Evolutionary conservation across 2,113 vertebrate species (phyloP).

Genomic region (Hippocampus comes): DNA sequence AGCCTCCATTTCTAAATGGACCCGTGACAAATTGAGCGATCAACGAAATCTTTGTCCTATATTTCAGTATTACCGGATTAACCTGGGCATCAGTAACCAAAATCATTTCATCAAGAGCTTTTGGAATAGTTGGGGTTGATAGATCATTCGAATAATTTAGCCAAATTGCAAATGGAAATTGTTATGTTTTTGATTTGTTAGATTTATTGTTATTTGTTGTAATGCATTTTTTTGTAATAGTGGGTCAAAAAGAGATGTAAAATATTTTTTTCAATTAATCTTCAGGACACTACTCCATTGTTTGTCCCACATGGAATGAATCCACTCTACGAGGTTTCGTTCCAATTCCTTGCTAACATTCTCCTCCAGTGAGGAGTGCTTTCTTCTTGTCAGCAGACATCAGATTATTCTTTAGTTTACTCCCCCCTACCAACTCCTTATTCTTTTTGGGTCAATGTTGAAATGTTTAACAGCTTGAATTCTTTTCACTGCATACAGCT

Average conservation of each 20-base stretch:
- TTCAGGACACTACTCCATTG: neutral
- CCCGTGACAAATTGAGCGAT: neutral
- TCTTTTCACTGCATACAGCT: neutral
- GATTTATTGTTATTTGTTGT: no score
- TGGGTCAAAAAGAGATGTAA: no score
- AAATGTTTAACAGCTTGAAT: neutral
- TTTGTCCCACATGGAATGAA: conserved; percentile 1
- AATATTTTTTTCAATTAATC: neutral
- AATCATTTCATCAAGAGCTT: no score
- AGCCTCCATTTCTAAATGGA: neutral
- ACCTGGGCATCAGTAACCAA: no score
- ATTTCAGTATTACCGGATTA: no score
- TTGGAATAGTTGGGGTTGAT: no score
- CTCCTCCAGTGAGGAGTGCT: neutral
- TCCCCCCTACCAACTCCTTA: neutral
- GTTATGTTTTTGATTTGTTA: no score
- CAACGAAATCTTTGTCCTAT: no score
- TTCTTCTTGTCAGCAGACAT: neutral
- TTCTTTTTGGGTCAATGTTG: neutral
- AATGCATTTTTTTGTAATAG: no score
- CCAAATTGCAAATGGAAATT: no score
- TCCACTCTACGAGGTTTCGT: neutral
- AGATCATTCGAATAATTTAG: no score
- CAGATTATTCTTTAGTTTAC: neutral
- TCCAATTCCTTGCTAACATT: neutral